Evolutionary conservation across 2,113 vertebrate species (phyloP).

Genomic region (Psittacara wagleri): DNA sequence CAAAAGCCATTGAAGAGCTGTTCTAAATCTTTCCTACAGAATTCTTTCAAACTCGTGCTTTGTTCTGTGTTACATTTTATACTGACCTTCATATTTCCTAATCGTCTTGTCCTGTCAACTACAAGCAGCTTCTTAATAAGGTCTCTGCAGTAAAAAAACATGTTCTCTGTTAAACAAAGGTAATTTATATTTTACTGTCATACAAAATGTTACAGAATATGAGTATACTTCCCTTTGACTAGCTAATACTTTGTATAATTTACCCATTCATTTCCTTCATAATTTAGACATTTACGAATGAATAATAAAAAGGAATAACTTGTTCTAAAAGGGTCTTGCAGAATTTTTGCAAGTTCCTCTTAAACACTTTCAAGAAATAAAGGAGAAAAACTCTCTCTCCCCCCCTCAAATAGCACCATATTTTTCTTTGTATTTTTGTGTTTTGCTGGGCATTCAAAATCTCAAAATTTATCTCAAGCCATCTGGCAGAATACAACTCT

Average conservation of each 20-base stretch:
- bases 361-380: not conserved
- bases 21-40: not conserved
- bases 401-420: not conserved
- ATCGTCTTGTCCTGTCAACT: conserved; percentile 87
- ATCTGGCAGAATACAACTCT: not conserved
- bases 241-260: not conserved
- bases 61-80: not conserved
- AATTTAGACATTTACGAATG: not conserved
- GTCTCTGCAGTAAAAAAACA: conserved; percentile 76
- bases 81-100: conserved; percentile 97
- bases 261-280: not conserved
- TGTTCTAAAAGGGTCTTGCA: not conserved
- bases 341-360: not conserved
- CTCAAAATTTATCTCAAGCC: not conserved
- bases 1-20: not conserved
- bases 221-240: not conserved
- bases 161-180: not conserved
- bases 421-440: not conserved
- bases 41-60: not conserved
- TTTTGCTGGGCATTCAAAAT: not conserved
- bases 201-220: not conserved
- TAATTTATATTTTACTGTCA: not conserved
- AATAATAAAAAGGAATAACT: not conserved
- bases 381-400: not conserved
- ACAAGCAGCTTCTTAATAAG: conserved; percentile 95